phyloP scores from a whole-genome alignment of 2,113 vertebrate species.

The Saccopteryx bilineata region DNA sequence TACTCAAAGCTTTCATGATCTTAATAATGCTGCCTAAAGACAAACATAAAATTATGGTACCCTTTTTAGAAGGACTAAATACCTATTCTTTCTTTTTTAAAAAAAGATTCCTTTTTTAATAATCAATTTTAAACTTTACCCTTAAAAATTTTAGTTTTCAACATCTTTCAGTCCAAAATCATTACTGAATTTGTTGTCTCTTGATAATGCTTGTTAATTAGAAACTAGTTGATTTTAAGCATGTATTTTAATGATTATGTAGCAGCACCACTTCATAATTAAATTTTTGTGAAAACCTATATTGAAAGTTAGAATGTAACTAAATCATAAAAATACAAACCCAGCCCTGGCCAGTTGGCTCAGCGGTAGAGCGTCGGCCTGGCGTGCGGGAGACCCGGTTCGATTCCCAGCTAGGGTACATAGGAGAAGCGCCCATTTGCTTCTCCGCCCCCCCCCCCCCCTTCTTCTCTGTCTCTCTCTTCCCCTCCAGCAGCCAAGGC shows the following conservation, averaged over 20 bases:
- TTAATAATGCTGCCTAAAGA: not conserved
- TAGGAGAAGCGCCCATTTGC: no score
- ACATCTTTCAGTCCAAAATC: slow-evolving; percentile 37
- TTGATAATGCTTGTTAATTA: not conserved
- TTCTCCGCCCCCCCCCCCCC: no score
- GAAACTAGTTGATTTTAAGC: slow-evolving; percentile 52
- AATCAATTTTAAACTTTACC: slow-evolving; percentile 25
- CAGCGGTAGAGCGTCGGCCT: no score
- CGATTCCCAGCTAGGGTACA: no score
- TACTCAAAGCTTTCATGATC: slow-evolving; percentile 37
- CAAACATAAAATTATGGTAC: slow-evolving; percentile 24
- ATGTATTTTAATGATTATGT: not conserved
- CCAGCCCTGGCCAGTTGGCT: no score
- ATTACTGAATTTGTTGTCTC: not conserved
- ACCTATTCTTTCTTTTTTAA: not conserved
- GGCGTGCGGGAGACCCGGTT: no score
- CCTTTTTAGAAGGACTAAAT: slow-evolving; percentile 32
- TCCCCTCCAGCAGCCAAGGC: no score
- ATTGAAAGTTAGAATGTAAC: slow-evolving; percentile 15
- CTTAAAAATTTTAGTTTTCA: slow-evolving; percentile 64
- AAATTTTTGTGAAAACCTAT: not conserved
- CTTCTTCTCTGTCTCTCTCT: no score
- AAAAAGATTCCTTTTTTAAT: slow-evolving; percentile 4
- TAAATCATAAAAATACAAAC: slow-evolving; percentile 18
- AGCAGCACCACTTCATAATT: slow-evolving; percentile 13